phyloP scores from a whole-genome alignment of 2,888 invertebrate genomes.

The Plagodis dolabraria region DNA sequence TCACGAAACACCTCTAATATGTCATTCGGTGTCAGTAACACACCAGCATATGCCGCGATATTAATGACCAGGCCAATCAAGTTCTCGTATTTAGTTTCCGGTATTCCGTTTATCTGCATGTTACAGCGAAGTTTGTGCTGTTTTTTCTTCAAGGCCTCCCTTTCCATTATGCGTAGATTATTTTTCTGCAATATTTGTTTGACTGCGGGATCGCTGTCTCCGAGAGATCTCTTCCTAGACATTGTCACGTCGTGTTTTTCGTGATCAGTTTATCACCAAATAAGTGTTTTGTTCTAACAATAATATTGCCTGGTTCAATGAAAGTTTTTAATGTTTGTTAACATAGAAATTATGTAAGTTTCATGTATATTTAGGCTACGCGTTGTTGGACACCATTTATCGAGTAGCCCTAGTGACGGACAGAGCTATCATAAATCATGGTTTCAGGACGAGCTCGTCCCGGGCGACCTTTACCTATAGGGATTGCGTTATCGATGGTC shows the following conservation, averaged over 20 bases:
- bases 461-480: conserved; percentile 1
- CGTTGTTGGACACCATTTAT: too few relatives aligned
- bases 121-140: not conserved
- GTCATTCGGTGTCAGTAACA: not conserved
- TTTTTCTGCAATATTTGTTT: not conserved
- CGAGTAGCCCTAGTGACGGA: too few relatives aligned
- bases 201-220: not conserved
- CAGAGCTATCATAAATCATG: not conserved
- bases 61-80: not conserved
- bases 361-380: too few relatives aligned
- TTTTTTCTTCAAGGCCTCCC: not conserved
- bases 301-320: too few relatives aligned
- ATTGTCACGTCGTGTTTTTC: too few relatives aligned
- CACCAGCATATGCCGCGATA: not conserved
- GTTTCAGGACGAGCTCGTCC: not conserved
- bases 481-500: not conserved
- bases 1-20: not conserved
- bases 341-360: too few relatives aligned
- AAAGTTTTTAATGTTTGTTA: too few relatives aligned
- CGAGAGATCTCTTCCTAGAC: too few relatives aligned
- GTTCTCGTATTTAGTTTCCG: not conserved
- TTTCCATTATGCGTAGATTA: not conserved
- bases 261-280: too few relatives aligned
- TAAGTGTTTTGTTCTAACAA: too few relatives aligned
- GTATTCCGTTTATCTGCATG: not conserved